A percentile compares a stretch with the other conserved stretches of the same genome.
Conservation (phyloP, 2,797 vertebrate genomes). For the Gymnopithys bicolor region DNA sequence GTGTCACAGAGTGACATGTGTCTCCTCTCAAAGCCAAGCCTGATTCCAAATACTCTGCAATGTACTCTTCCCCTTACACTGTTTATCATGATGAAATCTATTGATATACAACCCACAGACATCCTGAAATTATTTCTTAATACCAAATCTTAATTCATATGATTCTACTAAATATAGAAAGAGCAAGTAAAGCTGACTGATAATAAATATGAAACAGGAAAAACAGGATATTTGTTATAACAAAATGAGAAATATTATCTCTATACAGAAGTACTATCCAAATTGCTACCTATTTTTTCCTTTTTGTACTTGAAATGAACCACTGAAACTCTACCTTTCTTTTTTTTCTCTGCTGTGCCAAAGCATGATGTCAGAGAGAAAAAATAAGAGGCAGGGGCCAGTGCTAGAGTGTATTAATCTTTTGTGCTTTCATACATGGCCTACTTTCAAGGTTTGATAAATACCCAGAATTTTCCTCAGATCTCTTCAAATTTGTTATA, state of each 20-base stretch:
- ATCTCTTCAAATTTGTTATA: neutral
- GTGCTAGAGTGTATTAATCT: neutral
- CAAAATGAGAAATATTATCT: neutral
- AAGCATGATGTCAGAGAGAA: neutral
- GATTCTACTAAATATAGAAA: neutral
- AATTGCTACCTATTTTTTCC: neutral
- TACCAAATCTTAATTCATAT: neutral
- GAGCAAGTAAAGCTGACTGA: neutral
- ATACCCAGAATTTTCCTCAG: neutral
- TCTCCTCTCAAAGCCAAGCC: neutral
- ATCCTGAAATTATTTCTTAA: neutral
- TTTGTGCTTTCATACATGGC: neutral
- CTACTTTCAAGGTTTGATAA: constrained; percentile 15
- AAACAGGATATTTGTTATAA: neutral
- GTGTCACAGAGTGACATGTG: neutral
- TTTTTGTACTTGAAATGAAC: neutral
- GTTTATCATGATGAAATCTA: neutral
- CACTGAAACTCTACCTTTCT: neutral
- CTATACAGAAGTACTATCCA: neutral
- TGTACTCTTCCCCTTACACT: neutral
- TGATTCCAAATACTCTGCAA: neutral
- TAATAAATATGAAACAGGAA: neutral
- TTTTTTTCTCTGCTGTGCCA: neutral
- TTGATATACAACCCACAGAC: neutral
- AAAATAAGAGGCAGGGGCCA: neutral